Conservation (phyloP, 2,113 vertebrate species). For the Larimichthys crocea region DNA sequence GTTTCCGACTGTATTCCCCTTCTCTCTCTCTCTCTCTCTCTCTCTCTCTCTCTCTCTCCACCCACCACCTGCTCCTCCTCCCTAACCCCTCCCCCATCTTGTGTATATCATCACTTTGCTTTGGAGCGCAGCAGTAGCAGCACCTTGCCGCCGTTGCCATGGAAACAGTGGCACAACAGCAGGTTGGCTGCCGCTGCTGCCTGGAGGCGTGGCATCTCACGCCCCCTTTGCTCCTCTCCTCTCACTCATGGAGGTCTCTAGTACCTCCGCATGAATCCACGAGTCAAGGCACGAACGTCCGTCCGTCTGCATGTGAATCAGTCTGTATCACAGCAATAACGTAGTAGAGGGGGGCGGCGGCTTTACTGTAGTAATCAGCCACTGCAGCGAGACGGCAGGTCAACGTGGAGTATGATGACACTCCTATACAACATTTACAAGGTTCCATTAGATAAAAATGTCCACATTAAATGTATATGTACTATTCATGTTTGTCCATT, state of each 20-base stretch:
- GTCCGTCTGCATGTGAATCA: conserved; percentile 24
- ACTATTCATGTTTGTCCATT: neutral
- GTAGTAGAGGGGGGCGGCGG: neutral
- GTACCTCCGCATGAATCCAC: conserved; percentile 40
- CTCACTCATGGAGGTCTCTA: conserved; percentile 33
- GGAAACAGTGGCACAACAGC: conserved; percentile 89
- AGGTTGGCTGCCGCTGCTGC: conserved; percentile 77
- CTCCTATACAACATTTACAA: conserved; percentile 13
- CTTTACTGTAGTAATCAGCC: neutral
- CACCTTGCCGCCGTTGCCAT: conserved; percentile 87
- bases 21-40: conserved; percentile 10
- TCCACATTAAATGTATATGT: neutral
- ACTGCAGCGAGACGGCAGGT: neutral
- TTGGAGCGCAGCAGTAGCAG: conserved; percentile 75
- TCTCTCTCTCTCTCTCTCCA: conserved; percentile 34
- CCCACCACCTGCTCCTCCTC: conserved; percentile 68
- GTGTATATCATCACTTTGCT: conserved; percentile 76
- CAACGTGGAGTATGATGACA: neutral
- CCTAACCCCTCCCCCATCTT: conserved; percentile 64
- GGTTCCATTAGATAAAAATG: conserved; percentile 3
- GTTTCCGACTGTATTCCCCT: conserved; percentile 45
- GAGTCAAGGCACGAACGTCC: conserved; percentile 19
- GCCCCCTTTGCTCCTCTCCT: conserved; percentile 38
- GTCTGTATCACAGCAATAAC: conserved; percentile 1
- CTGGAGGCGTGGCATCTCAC: conserved; percentile 65